Conservation (phyloP, 2,797 vertebrate species). For the Furcifer pardalis region DNA sequence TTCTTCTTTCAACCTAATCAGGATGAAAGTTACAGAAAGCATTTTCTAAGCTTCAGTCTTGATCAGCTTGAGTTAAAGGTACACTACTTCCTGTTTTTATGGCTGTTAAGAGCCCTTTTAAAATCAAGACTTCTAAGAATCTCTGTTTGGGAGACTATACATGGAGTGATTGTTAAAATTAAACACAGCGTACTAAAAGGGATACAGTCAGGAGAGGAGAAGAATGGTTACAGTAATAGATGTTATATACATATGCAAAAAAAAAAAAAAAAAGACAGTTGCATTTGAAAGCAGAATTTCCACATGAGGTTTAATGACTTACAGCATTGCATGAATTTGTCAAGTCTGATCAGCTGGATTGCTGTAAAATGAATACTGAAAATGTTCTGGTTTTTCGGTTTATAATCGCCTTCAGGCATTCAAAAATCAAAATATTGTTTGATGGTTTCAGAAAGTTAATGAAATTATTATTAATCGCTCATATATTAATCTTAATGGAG, state of each 20-base stretch:
- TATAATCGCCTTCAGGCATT: slow-evolving; percentile 68
- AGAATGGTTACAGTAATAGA: slow-evolving; percentile 37
- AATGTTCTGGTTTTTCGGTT: slow-evolving; percentile 68
- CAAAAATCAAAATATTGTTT: slow-evolving; percentile 76
- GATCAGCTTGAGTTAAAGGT: background rate
- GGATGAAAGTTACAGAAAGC: background rate
- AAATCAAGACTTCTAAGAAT: slow-evolving; percentile 18
- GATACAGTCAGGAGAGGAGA: slow-evolving; percentile 10
- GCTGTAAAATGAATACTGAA: slow-evolving; percentile 67
- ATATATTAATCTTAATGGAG: slow-evolving; percentile 75
- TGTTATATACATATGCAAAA: slow-evolving; percentile 45
- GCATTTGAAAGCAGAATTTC: slow-evolving; percentile 68
- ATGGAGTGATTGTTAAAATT: slow-evolving; percentile 26
- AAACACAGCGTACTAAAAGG: slow-evolving; percentile 14
- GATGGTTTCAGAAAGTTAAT: slow-evolving; percentile 73
- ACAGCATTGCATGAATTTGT: slow-evolving; percentile 71
- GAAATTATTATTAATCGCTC: slow-evolving; percentile 74
- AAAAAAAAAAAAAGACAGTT: slow-evolving; percentile 22
- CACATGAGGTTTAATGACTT: slow-evolving; percentile 71
- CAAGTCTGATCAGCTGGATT: slow-evolving; percentile 70
- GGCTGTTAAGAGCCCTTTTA: background rate
- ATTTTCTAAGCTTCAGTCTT: background rate
- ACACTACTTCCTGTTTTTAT: rapidly evolving
- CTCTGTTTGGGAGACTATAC: slow-evolving; percentile 40
- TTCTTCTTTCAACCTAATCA: too few species aligned